A percentile compares a stretch with the other conserved stretches of the same genome.
phyloP scores from a whole-genome alignment of 2,113 vertebrate species.

The Hypocryptadius cinnamomeus region DNA sequence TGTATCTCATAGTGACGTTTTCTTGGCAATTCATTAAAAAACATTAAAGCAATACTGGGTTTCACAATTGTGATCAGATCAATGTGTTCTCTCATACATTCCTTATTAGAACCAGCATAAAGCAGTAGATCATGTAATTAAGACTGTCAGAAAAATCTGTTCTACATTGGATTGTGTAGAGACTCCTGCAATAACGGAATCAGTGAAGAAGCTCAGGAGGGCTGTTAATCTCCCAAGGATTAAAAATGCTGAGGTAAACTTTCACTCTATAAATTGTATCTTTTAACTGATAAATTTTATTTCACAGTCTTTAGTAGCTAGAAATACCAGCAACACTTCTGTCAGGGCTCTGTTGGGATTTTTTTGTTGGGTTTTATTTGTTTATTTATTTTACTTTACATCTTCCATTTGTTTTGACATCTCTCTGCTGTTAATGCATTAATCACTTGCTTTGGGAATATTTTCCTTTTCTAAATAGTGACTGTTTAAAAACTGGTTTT shows the following conservation, averaged over 20 bases:
- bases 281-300: background rate
- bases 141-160: slow-evolving; percentile 89
- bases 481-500: background rate
- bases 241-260: slow-evolving; percentile 79
- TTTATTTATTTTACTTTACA: background rate
- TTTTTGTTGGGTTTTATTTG: background rate
- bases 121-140: slow-evolving; percentile 83
- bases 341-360: background rate
- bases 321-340: background rate
- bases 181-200: slow-evolving; percentile 81
- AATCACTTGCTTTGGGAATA: background rate
- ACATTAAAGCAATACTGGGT: background rate
- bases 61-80: background rate
- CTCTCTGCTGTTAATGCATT: background rate
- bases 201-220: slow-evolving; percentile 84
- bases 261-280: background rate
- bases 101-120: slow-evolving; percentile 80
- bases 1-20: background rate
- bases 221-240: slow-evolving; percentile 83
- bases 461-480: background rate
- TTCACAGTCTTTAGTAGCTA: background rate
- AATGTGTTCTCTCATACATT: slow-evolving; percentile 4
- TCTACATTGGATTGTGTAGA: slow-evolving; percentile 87
- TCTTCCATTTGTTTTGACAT: background rate
- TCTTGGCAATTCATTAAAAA: background rate